Evolutionary conservation across 2,888 invertebrate genomes (phyloP), one percentile per base, ranked within the genome.

Genomic region (Aspidapion aeneum): DNA sequence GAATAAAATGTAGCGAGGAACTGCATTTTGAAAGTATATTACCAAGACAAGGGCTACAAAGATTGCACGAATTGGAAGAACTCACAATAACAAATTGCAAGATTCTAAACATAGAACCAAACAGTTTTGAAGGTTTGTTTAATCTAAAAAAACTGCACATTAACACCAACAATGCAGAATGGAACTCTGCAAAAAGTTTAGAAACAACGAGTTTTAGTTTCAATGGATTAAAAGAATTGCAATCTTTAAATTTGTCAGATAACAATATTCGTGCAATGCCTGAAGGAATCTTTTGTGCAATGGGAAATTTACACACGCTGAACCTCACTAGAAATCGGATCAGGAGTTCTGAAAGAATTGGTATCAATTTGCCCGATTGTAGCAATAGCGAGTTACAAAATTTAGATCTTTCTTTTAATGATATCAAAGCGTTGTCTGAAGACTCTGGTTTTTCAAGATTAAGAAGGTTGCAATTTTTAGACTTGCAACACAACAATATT

Each of bases 281-380:
- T 55, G 89, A 90, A 71, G 89, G 88, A 73, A 86, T 87, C 68
- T 90, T 94, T 77, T 94, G 94, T 80, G 86, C 88, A 55, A 80
- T 94, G 76, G 86, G 87, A 72, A 93, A 90, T 79, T 83, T 94
- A 65, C 91, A 91, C 78, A 86, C 89, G 68, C 82, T 96, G 59
- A 95, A 96, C 83, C 83, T 95, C 74, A 94, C 94, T 58, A 84
- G 88, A 70, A 96, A 96, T 81, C 88, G 90, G 74, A 86, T 96
- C 70, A 86, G 88, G 70, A 90, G 89, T 69, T 85, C 92, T 5
- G 90, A 90, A 68, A 86, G 89, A 72, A 83, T 94, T 68, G 93
- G 93, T 57, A 87, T 93, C 73, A 82, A 75, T 74, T 69, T 72
- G 3, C 85, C 87, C 7, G 86, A 86, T 35, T 88, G 85, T 66